Evolutionary conservation across 2,113 vertebrate species (phyloP), one percentile per base, ranked within the genome.

Genomic region (Polyodon spathula): DNA sequence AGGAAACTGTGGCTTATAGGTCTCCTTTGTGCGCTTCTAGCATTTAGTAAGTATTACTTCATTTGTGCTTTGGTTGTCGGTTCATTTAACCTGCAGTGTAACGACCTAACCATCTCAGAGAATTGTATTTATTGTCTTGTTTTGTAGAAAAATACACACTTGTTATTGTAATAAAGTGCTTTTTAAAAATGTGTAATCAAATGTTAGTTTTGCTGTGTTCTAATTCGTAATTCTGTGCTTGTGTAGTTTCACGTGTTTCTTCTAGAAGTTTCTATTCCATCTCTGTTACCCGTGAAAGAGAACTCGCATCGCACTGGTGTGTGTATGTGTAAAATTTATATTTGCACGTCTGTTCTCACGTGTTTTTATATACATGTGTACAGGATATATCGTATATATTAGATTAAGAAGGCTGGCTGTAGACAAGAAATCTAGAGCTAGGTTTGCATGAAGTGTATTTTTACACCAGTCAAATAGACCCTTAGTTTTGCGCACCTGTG

Each of bases 21-120:
- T 40, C 74, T 97, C 16, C 75, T 88, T 2, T 84, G 87, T 60
- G 71, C 84, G 9, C 79, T 96, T 44, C 65, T 95, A 43, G 83
- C 90, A 42, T 89, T 92, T 64, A 88, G 95, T 95, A 66, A 94
- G 94, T 86, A 71, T 6, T 4, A 7, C n/a, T 4, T 17, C 16
- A 16, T 8, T 8, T 7, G 7, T 1, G 43, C 7, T 44, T 44
- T 8, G 43, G 43, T 44, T 7, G 12, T 44, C 7, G 7, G 43
- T 12, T 44, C 12, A 44, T 44, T 44, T 44, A 7, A 7, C 12
- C 12, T 44, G 12, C 12, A 44, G 12, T 44, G 6, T 8, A 44
- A 7, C 7, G 43, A 8, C 43, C 43, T 44, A 7, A 12, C 43
- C 7, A 8, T 7, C 43, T 44, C 12, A 8, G 43, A 44, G 12